Evolutionary conservation across 2,888 invertebrate genomes (phyloP), one percentile per base, ranked within the genome.

Genomic region (Exephanes ischioxanthus): DNA sequence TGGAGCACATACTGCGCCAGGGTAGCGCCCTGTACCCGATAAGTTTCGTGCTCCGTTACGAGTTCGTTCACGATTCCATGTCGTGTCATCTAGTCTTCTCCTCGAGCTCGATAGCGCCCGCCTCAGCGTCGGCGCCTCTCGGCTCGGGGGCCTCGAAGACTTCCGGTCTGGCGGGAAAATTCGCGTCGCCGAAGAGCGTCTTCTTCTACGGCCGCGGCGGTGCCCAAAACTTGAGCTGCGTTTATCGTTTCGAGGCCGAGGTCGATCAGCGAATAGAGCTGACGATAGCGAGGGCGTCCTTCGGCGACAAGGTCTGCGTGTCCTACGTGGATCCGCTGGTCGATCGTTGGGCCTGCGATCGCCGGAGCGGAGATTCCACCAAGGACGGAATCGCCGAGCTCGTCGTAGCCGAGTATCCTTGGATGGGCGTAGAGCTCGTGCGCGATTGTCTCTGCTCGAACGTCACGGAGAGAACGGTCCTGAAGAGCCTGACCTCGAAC

Each of bases 131-230:
- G 1, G 86, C 88, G 0, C 84, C 90, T 0, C 80, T 88, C 33
- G 79, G 87, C 11, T 68, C 88, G 5, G 70, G 88, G 1, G 85
- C 83, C n/a, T 84, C 85, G 5, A 83, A 83, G 77, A 71, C 83
- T n/a, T 73, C 85, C 45, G 85, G 83, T 16, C 37, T 41, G 0
- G 53, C 95, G 16, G 96, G 97, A 19, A 94, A 95, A 90, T 97
- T 97, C 92, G 95, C 96, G 92, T 97, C 97, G 41, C 97, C 97
- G 7, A 95, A 96, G 90, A 97, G 97, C 89, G 97, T 97, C 77
- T 97, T 98, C 94, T 96, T 97, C 91, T 98, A 97, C 91, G 97
- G 97, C 1, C 95, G 97, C 89, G 98, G 97, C 16, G 98, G 97
- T 1, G 96, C 97, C 26, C 95, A 96, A 91, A 97, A 97, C 92